These are phyloP conservation scores for Epinephelus cyanopodus DNA, from an alignment of 2,113 vertebrate genomes.

Conservation along the genomic window DNA sequence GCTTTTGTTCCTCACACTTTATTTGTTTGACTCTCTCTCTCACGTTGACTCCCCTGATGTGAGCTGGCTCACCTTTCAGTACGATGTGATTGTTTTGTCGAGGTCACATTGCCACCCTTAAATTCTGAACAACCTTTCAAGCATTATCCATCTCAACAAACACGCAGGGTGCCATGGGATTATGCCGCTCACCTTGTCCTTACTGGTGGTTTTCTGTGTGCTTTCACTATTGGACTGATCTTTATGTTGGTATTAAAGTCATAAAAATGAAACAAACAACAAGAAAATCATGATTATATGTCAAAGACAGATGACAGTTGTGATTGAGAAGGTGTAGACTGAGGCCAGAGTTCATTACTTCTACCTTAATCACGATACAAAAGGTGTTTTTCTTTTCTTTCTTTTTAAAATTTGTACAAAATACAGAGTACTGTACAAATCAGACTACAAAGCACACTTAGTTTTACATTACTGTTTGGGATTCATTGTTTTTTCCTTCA, in stretches of 20 bases:
- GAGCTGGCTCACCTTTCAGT: conserved; percentile 35
- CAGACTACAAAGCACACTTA: neutral
- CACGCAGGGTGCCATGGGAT: neutral
- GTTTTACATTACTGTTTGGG: neutral
- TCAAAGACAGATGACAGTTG: neutral
- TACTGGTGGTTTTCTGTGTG: neutral
- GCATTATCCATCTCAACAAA: conserved; percentile 42
- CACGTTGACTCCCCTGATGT: neutral
- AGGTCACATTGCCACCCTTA: conserved; percentile 31
- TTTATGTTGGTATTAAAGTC: neutral
- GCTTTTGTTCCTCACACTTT: neutral
- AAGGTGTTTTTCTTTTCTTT: neutral
- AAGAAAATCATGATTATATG: neutral
- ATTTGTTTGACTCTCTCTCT: neutral
- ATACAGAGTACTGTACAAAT: neutral
- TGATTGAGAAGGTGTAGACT: neutral
- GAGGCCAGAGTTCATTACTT: neutral
- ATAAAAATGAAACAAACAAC: neutral
- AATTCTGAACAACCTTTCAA: conserved; percentile 27
- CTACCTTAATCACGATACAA: neutral
- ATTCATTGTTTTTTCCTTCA: neutral
- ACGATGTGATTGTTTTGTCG: conserved; percentile 23
- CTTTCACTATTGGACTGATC: neutral
- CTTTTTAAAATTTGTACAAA: neutral
- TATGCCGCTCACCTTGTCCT: neutral